phyloP scores from a whole-genome alignment of 1,140 invertebrate species.

The Caenorhabditis latens region DNA sequence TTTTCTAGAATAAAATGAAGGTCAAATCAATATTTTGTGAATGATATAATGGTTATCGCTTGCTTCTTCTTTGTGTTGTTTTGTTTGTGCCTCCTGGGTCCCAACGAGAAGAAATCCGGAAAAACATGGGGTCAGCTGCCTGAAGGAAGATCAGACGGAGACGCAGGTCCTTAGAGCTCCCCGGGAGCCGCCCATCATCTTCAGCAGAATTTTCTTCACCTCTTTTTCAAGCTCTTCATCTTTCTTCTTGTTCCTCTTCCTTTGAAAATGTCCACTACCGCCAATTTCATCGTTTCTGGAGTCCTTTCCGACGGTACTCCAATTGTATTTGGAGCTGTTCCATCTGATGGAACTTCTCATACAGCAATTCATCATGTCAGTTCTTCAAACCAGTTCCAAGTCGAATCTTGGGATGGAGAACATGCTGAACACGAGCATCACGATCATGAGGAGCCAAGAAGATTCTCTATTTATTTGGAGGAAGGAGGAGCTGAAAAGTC shows the following conservation, averaged over 20 bases:
- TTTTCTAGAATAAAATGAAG: constrained; percentile 36
- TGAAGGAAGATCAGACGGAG: background rate
- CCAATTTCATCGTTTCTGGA: constrained; percentile 61
- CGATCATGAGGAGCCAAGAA: constrained; percentile 50
- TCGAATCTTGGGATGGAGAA: constrained; percentile 66
- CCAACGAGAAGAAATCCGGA: background rate
- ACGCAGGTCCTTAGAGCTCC: constrained; percentile 42
- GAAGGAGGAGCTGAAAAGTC: constrained; percentile 22
- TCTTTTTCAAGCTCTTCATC: constrained; percentile 22
- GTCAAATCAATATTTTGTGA: constrained; percentile 33
- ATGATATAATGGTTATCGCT: constrained; percentile 34
- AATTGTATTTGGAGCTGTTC: constrained; percentile 59
- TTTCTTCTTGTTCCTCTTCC: constrained; percentile 1
- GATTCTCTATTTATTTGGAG: constrained; percentile 39
- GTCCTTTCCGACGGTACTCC: constrained; percentile 63
- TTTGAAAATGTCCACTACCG: constrained; percentile 6
- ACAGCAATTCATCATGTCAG: constrained; percentile 58
- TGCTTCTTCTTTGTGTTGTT: constrained; percentile 55
- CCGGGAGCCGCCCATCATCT: constrained; percentile 52
- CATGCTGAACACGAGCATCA: constrained; percentile 62
- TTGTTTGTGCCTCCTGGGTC: background rate
- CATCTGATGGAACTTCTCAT: constrained; percentile 47
- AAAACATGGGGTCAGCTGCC: constrained; percentile 58
- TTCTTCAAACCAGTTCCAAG: constrained; percentile 65
- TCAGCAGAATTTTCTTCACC: constrained; percentile 5